Percentiles rank a stretch among this genome's conserved stretches.
These are phyloP conservation scores for Zootoca vivipara DNA, from an alignment of 2,113 vertebrate species.

Conservation along the genomic window DNA sequence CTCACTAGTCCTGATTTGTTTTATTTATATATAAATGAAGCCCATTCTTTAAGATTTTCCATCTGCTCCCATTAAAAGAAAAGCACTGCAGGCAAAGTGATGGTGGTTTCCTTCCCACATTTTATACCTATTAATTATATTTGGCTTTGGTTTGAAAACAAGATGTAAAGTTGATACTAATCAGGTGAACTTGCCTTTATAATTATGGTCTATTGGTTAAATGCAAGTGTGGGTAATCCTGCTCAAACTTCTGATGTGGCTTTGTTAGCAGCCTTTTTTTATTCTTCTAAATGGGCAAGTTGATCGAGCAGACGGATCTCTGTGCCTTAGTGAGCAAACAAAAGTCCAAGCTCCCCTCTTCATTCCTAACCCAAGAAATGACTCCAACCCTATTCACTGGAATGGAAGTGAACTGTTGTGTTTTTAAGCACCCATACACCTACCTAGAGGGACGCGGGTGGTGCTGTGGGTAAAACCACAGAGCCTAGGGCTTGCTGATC, in stretches of 20 bases:
- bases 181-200: conserved; percentile 61
- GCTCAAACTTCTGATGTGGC: conserved; percentile 57
- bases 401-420: neutral
- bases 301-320: conserved; percentile 44
- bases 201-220: conserved; percentile 62
- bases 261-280: conserved; percentile 38
- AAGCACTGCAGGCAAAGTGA: conserved; percentile 58
- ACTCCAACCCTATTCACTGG: neutral
- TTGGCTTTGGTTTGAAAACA: conserved; percentile 64
- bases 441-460: no score
- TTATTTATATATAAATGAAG: conserved; percentile 14
- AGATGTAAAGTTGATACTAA: conserved; percentile 64
- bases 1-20: conserved; percentile 27
- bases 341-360: neutral
- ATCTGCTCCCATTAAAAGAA: conserved; percentile 39
- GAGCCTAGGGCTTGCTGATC: no score
- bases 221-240: conserved; percentile 58
- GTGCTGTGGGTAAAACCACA: no score
- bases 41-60: neutral
- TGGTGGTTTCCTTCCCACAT: conserved; percentile 52
- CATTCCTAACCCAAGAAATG: neutral
- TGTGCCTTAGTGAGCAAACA: conserved; percentile 28
- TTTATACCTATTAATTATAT: conserved; percentile 63
- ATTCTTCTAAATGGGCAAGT: conserved; percentile 36
- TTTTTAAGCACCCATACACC: neutral